phyloP scores from a whole-genome alignment of 2,888 invertebrate species.

The Lochmaea crataegi region DNA sequence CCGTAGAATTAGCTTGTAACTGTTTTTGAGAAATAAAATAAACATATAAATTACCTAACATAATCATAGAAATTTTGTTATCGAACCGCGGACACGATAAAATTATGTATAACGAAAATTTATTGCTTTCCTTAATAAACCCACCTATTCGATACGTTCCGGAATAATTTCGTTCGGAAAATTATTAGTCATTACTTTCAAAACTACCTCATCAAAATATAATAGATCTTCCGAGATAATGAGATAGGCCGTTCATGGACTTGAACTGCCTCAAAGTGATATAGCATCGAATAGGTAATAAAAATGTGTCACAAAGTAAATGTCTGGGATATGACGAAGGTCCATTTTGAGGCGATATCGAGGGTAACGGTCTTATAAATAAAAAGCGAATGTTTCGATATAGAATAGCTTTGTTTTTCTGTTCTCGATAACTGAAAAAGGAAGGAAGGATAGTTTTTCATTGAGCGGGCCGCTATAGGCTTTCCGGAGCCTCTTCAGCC shows the following conservation, averaged over 20 bases:
- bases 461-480: too few relatives aligned
- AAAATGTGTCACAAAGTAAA: slow-evolving; percentile 60
- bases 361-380: background rate
- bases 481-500: too few relatives aligned
- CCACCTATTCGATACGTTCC: slow-evolving; percentile 7
- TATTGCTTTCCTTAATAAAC: background rate
- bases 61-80: background rate
- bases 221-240: slow-evolving; percentile 35
- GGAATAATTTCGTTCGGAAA: background rate
- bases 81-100: background rate
- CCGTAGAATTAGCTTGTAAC: too few relatives aligned
- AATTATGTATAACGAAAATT: background rate
- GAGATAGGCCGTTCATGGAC: slow-evolving; percentile 37
- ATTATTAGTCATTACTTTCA: slow-evolving; percentile 36
- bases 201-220: slow-evolving; percentile 25
- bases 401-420: too few relatives aligned
- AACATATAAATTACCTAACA: too few relatives aligned
- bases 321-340: slow-evolving; percentile 48
- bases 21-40: too few relatives aligned
- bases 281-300: slow-evolving; percentile 53
- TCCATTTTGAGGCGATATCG: background rate
- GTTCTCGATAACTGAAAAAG: too few relatives aligned
- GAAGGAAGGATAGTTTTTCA: too few relatives aligned
- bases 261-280: slow-evolving; percentile 54
- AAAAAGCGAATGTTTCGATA: too few relatives aligned